Evolutionary conservation across 2,888 invertebrate genomes (phyloP).

Genomic region (Periphyllus acericola): DNA sequence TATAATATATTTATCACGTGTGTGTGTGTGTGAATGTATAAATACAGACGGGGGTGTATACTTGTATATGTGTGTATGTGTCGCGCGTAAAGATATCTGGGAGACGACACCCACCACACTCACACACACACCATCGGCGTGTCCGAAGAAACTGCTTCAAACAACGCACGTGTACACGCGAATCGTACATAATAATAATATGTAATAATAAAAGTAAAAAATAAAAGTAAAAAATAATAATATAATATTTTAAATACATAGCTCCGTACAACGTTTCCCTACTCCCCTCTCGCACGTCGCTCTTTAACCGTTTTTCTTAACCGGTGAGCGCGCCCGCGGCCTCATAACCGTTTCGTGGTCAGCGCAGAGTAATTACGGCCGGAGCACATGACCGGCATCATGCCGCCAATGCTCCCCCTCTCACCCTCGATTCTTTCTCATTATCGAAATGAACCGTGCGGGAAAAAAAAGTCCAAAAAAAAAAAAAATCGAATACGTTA

Average conservation of each 20-base stretch:
- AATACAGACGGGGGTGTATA: constrained; percentile 42
- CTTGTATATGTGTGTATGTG: not conserved
- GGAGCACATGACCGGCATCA: not conserved
- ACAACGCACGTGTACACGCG: not conserved
- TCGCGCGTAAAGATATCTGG: constrained; percentile 7
- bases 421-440: not conserved
- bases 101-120: constrained; percentile 47
- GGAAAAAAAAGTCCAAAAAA: not conserved
- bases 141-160: not conserved
- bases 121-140: not conserved
- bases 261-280: not conserved
- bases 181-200: constrained; percentile 1
- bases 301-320: not conserved
- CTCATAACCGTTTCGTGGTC: not conserved
- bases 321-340: constrained; percentile 22
- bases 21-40: not conserved
- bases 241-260: too few relatives aligned
- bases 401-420: not conserved
- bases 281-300: not conserved
- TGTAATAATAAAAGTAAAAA: not conserved
- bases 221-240: not conserved
- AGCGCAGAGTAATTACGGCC: constrained; percentile 1
- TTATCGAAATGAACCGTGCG: constrained; percentile 19
- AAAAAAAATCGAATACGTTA: not conserved
- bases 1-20: not conserved